These are phyloP conservation scores for Spilarctia lutea DNA, from an alignment of 2,888 invertebrate genomes.

Conservation along the genomic window DNA sequence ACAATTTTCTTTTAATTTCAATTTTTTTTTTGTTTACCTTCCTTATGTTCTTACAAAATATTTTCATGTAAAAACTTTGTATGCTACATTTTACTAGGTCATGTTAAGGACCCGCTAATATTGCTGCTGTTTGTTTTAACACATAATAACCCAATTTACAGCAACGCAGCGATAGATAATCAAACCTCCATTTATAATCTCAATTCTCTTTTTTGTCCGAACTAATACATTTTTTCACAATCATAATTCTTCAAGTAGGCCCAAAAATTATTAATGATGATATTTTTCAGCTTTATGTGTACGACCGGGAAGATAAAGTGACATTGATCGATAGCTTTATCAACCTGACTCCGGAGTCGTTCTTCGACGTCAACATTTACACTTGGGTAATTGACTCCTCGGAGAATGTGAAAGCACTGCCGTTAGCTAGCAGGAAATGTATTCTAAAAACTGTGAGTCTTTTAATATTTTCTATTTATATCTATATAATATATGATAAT, in stretches of 20 bases:
- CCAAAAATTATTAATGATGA: background rate
- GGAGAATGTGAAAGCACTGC: slow-evolving; percentile 63
- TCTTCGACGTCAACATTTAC: slow-evolving; percentile 67
- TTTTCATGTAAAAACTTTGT: no score
- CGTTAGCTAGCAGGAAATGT: slow-evolving; percentile 65
- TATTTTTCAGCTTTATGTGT: slow-evolving; percentile 62
- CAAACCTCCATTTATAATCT: background rate
- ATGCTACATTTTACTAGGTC: no score
- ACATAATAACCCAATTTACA: background rate
- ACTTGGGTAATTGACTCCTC: slow-evolving; percentile 76
- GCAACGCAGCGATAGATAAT: no score
- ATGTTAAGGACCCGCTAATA: no score
- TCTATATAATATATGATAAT: no score
- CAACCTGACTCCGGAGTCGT: slow-evolving; percentile 54
- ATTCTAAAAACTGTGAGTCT: slow-evolving; percentile 60
- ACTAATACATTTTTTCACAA: background rate
- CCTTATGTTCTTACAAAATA: no score
- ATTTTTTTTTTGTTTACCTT: no score
- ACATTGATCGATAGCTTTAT: slow-evolving; percentile 62
- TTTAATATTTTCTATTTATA: background rate
- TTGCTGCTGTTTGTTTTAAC: no score
- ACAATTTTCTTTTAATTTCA: no score
- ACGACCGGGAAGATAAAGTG: slow-evolving; percentile 57
- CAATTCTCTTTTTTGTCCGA: background rate
- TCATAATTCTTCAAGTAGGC: background rate